Conservation (phyloP, 2,888 invertebrate genomes). For the Baronia brevicornis region DNA sequence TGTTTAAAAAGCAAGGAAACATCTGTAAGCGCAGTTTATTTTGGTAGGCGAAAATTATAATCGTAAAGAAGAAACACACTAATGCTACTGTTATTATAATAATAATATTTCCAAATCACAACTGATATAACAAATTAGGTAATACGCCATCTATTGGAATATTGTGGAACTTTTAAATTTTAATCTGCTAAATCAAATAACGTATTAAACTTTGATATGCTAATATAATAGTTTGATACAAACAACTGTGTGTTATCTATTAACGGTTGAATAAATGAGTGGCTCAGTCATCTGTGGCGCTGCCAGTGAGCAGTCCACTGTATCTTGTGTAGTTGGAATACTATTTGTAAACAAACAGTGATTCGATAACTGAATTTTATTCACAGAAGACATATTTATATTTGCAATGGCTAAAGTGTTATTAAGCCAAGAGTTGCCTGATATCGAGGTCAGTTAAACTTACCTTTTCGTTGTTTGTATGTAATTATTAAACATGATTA, state of each 20-base stretch:
- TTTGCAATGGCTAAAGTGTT: conserved; percentile 60
- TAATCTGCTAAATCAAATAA: no score
- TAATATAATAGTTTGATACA: conserved; percentile 9
- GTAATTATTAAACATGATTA: background rate
- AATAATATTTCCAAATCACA: no score
- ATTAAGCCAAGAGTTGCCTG: conserved; percentile 84
- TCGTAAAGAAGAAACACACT: no score
- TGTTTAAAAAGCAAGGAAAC: no score
- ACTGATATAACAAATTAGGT: no score
- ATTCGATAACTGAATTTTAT: conserved; percentile 7
- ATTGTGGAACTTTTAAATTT: no score
- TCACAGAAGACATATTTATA: conserved; percentile 13
- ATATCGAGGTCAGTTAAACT: conserved; percentile 83
- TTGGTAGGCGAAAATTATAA: no score
- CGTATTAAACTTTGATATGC: no score
- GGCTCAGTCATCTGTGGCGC: conserved; percentile 57
- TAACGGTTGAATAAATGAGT: conserved; percentile 31
- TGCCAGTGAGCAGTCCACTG: conserved; percentile 72
- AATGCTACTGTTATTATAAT: no score
- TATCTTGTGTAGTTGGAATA: conserved; percentile 23
- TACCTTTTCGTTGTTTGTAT: background rate
- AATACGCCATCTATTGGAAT: no score
- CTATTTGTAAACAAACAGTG: conserved; percentile 5
- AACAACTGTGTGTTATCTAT: conserved; percentile 6
- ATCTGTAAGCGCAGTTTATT: no score